These are phyloP conservation scores for Popillia japonica DNA, from an alignment of 1,140 invertebrate genomes.

Conservation along the genomic window DNA sequence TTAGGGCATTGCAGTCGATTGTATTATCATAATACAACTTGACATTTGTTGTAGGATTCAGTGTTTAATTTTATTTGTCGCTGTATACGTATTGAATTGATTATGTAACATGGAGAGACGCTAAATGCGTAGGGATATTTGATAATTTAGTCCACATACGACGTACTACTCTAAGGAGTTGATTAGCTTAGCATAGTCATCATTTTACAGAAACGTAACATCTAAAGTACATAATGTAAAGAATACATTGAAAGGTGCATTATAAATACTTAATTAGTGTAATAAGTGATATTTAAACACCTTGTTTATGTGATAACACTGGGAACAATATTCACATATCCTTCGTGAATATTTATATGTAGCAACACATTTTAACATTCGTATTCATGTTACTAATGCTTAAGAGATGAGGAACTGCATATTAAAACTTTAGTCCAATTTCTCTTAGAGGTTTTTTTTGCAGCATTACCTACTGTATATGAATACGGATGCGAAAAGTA, in stretches of 20 bases:
- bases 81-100: background rate
- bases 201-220: constrained; percentile 14
- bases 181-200: background rate
- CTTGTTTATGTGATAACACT: constrained; percentile 4
- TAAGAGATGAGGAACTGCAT: no score
- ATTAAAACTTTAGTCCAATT: no score
- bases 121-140: background rate
- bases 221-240: constrained; percentile 6
- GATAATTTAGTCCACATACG: background rate
- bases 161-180: background rate
- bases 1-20: background rate
- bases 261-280: constrained; percentile 22
- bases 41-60: background rate
- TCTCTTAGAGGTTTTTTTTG: no score
- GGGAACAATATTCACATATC: background rate
- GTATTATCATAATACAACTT: background rate
- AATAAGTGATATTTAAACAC: constrained; percentile 18
- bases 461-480: background rate
- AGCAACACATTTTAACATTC: background rate
- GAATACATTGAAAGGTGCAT: constrained; percentile 17
- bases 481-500: background rate
- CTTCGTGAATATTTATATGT: constrained; percentile 2
- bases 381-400: background rate
- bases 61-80: background rate
- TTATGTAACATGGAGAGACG: background rate